Evolutionary conservation across 2,797 vertebrate genomes (phyloP), one percentile per base, ranked within the genome.

Genomic region (Myotis findleyi): DNA sequence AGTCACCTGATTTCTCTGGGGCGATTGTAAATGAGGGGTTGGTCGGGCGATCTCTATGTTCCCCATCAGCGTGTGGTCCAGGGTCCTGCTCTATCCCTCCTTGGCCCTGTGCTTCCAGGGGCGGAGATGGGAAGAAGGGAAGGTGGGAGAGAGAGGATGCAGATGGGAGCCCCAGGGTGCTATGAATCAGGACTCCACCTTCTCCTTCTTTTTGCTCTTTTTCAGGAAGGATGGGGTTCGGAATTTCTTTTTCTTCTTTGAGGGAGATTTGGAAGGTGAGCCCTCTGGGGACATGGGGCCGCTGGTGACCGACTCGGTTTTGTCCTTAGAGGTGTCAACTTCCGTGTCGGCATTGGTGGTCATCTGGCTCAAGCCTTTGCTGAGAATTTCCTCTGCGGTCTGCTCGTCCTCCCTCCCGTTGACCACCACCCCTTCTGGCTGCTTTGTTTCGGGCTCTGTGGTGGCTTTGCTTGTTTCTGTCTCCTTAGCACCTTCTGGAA

Each of bases 171-270:
- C 95, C 53, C 0, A 4, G 16, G 79, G 49, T 27, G n/a, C 51
- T 89, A 36, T 36, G 0, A 0, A 97, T 99, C 99, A 99, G 87
- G 99, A 98, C 97, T 99, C 99, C 0, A 97, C 98, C 86, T 99
- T 99, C 97, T 99, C 99, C 98, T 99, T 99, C 98, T 99, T 99
- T 98, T 99, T 99, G 98, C 99, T 99, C 97, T 99, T 99, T 98
- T 99, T 99, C 98, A 99, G 98, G 98, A 99, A 99, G 0, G 99
- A 99, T 0, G 99, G 99, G 4, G 99, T 99, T 97, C 99, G 99
- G 98, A 99, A 99, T 98, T 99, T 99, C 99, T 99, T 99, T 96
- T 99, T 99, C 98, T 99, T 99, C 98, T 99, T 99, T 36, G 99
- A 99, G 0, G 99, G 99, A 0, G 99, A 99, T 98, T 99, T 99